Percentiles rank a stretch among this genome's conserved stretches.
Conservation (phyloP, 2,888 invertebrate genomes). For the Netelia inedita region DNA sequence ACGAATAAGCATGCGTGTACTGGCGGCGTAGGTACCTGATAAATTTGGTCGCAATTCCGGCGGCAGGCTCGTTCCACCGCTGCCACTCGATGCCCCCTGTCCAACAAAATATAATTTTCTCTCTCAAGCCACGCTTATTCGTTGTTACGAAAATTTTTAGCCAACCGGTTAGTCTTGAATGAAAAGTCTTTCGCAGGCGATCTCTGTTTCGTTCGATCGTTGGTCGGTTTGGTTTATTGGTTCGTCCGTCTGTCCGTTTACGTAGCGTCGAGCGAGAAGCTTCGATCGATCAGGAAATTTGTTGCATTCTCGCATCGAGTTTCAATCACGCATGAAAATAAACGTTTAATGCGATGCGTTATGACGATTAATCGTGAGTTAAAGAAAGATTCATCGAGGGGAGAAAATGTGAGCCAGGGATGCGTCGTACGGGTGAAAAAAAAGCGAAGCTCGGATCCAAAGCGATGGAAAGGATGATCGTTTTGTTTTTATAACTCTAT, state of each 20-base stretch:
- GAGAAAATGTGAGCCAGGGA: no score
- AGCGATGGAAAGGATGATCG: not conserved
- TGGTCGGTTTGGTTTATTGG: no score
- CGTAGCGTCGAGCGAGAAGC: no score
- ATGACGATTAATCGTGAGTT: not conserved
- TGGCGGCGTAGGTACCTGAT: constrained; percentile 38
- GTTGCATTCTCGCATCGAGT: constrained; percentile 67
- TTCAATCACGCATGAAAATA: constrained; percentile 61
- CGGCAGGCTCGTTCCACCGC: constrained; percentile 28
- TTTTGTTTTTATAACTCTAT: no score
- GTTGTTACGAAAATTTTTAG: not conserved
- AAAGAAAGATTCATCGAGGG: no score
- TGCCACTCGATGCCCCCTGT: constrained; percentile 58
- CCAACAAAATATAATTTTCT: constrained; percentile 47
- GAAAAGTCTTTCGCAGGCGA: no score
- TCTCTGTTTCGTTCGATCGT: no score
- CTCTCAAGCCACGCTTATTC: not conserved
- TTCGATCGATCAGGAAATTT: constrained; percentile 74
- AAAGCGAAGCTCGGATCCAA: not conserved
- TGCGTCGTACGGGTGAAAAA: no score
- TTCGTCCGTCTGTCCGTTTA: no score
- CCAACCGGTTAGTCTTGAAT: constrained; percentile 1
- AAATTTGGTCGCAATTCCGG: constrained; percentile 43
- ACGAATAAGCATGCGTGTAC: not conserved
- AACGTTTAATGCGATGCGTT: constrained; percentile 49